These are phyloP conservation scores for Octomys mimax DNA, from an alignment of 2,797 vertebrate genomes.

Conservation along the genomic window DNA sequence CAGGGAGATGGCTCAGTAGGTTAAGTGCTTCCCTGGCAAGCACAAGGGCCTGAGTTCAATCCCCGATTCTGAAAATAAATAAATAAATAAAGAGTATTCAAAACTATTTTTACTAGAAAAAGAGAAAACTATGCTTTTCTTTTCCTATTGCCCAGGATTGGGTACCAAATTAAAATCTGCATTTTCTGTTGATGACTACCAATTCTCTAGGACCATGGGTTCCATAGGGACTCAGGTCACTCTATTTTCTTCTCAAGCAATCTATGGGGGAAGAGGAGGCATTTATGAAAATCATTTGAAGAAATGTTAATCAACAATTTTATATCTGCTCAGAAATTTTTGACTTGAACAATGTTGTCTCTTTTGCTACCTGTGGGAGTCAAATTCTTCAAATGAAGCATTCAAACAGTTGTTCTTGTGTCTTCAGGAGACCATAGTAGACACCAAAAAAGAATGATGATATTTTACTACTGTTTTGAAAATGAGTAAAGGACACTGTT, in stretches of 20 bases:
- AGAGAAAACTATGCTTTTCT: neutral
- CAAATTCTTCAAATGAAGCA: neutral
- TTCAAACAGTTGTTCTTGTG: neutral
- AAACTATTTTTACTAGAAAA: neutral
- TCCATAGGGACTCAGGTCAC: neutral
- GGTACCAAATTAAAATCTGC: neutral
- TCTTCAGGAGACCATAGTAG: neutral
- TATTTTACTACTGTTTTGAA: neutral
- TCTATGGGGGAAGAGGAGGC: neutral
- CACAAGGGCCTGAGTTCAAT: too few relatives aligned
- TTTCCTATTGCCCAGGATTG: neutral
- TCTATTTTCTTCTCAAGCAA: neutral
- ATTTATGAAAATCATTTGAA: neutral
- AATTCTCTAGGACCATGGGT: neutral
- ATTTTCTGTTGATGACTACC: neutral
- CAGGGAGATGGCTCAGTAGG: too few relatives aligned
- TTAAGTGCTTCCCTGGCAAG: too few relatives aligned
- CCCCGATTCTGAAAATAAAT: too few relatives aligned
- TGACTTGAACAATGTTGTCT: neutral
- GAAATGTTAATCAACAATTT: neutral
- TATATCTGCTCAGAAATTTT: neutral
- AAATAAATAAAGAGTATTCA: too few relatives aligned
- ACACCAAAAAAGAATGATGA: neutral
- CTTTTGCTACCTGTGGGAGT: neutral
- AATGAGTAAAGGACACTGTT: neutral